phyloP scores from a whole-genome alignment of 2,113 vertebrate genomes.

The Amblyornis subalaris region DNA sequence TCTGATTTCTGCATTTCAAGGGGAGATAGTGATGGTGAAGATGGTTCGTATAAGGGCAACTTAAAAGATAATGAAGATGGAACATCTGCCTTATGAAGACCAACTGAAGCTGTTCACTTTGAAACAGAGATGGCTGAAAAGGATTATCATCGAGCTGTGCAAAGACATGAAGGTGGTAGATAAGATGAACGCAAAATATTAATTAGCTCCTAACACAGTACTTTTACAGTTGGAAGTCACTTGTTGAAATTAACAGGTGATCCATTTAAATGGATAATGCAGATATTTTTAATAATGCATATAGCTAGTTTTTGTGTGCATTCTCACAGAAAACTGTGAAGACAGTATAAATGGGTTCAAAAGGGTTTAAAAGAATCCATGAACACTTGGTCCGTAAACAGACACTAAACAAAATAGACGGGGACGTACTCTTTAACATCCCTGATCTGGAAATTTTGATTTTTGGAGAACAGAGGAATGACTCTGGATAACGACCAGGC shows the following conservation, averaged over 20 bases:
- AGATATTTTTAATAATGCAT: neutral
- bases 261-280: neutral
- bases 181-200: neutral
- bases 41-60: neutral
- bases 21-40: neutral
- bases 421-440: neutral
- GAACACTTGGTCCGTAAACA: neutral
- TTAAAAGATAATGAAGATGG: neutral
- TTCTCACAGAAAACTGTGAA: neutral
- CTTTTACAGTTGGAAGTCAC: neutral
- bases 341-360: neutral
- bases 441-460: neutral
- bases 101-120: neutral
- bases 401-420: neutral
- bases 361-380: neutral
- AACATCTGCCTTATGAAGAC: neutral
- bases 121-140: neutral
- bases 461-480: neutral
- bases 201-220: neutral
- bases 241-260: neutral
- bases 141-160: neutral
- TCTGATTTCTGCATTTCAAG: neutral
- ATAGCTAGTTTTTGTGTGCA: neutral
- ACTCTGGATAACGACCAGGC: neutral
- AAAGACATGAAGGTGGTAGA: neutral